Conservation (phyloP, 2,113 vertebrate genomes). For the Cricetomys ansorgei region DNA sequence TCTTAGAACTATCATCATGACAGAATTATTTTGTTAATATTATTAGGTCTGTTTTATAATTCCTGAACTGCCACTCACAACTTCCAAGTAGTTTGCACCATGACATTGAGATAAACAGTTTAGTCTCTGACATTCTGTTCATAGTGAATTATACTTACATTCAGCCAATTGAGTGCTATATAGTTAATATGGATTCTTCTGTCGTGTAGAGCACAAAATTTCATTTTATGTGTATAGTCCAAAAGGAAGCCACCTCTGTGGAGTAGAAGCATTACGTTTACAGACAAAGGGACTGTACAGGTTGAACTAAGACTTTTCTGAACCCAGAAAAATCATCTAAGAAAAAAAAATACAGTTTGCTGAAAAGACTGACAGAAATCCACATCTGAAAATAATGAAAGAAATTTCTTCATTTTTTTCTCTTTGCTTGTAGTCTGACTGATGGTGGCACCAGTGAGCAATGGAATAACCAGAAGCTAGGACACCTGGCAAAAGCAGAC, state of each 20-base stretch:
- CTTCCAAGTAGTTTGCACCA: neutral
- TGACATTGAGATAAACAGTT: neutral
- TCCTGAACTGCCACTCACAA: slow-evolving; percentile 10
- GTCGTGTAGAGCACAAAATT: neutral
- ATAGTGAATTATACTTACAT: neutral
- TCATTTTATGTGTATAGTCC: neutral
- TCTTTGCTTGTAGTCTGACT: slow-evolving; percentile 59
- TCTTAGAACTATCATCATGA: neutral
- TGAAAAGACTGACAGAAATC: slow-evolving; percentile 57
- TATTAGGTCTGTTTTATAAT: slow-evolving; percentile 21
- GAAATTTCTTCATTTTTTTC: neutral
- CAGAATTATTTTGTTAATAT: neutral
- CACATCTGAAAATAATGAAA: slow-evolving; percentile 60
- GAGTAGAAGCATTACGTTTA: slow-evolving; percentile 16
- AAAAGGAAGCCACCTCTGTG: slow-evolving; percentile 32
- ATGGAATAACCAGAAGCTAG: slow-evolving; percentile 46
- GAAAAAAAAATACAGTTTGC: slow-evolving; percentile 19
- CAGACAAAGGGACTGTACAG: neutral
- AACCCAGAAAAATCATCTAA: slow-evolving; percentile 42
- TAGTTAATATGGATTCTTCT: slow-evolving; percentile 20
- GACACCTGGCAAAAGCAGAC: slow-evolving; percentile 7
- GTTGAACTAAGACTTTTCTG: slow-evolving; percentile 37
- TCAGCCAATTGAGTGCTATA: slow-evolving; percentile 22
- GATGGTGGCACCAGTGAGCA: slow-evolving; percentile 68
- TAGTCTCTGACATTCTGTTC: neutral